Evolutionary conservation across 1,140 invertebrate species (phyloP), one percentile per base, ranked within the genome.

Genomic region (Metaphire vulgaris): DNA sequence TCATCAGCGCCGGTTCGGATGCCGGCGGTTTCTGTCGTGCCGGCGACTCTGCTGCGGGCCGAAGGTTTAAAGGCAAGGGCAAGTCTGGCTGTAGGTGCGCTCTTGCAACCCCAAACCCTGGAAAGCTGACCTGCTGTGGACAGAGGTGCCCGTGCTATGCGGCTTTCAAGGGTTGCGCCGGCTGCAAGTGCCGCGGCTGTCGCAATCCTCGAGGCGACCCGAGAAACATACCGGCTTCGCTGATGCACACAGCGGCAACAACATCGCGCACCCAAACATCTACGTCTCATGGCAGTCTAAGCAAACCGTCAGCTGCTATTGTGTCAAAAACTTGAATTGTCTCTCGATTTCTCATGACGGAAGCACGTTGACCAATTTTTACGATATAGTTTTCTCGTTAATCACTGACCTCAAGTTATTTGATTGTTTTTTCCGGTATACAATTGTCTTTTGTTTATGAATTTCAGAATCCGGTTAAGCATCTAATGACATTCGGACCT

Each of bases 71-170:
- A 21, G 21, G 6, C 41, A 56, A 56, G 41, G 41, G 41, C 21
- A 56, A 56, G 21, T 12, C 82, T 73, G 92, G 92, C 15, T 96
- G 94, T 85, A 88, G 93, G 77, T 96, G 94, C 89, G 94, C 94
- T n/a, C 93, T 93, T 86, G 92, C 93, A n/a, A 94, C n/a, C 0
- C 89, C 91, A 6, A 91, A 91, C 77, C 93, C 93, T 16, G 93
- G 93, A 16, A 95, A 94, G 85, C 85, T 95, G 70, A 95, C 93
- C 0, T 97, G 94, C 86, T 94, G 93, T 85, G 93, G 94, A 1
- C 94, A 96, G 84, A 88, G 94, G 77, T 97, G 94, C 88, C 93
- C 94, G 0, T 97, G 94, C 87, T 97, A 96, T 86, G 92, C 93
- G 74, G 92, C 91, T 81, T 91, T 90, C 82, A 93, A 92, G 86